phyloP scores from a whole-genome alignment of 2,888 invertebrate genomes.

The Atherix ibis region DNA sequence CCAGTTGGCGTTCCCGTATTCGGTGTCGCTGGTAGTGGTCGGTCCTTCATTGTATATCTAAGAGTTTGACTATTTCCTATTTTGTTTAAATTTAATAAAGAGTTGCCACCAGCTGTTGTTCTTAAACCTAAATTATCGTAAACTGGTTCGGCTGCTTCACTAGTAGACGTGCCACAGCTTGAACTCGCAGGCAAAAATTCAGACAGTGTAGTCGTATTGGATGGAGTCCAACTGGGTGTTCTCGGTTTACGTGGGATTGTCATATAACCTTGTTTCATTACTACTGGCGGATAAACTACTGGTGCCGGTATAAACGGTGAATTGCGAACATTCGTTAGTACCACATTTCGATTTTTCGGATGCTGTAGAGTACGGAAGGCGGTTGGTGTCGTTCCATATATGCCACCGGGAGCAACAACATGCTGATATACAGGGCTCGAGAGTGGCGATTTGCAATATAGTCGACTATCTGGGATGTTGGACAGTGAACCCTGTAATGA shows the following conservation, averaged over 20 bases:
- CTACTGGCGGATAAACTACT: constrained; percentile 43
- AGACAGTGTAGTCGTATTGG: constrained; percentile 37
- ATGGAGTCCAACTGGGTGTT: constrained; percentile 66
- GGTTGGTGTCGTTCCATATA: constrained; percentile 49
- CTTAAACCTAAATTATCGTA: constrained; percentile 75
- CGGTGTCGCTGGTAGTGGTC: constrained; percentile 49
- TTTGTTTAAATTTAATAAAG: constrained; percentile 61
- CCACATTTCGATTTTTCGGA: constrained; percentile 37
- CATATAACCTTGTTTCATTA: constrained; percentile 60
- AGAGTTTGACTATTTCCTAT: constrained; percentile 34
- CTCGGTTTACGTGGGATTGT: constrained; percentile 73
- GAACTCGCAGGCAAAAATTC: constrained; percentile 23
- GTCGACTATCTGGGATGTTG: constrained; percentile 45
- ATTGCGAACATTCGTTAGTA: constrained; percentile 35
- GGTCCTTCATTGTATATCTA: constrained; percentile 43
- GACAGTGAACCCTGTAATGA: constrained; percentile 71
- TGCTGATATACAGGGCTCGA: constrained; percentile 46
- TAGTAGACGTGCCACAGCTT: constrained; percentile 27
- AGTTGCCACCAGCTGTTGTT: constrained; percentile 76
- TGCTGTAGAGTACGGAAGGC: constrained; percentile 68
- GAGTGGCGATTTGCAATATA: constrained; percentile 30
- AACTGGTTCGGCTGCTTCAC: constrained; percentile 42
- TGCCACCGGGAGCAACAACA: constrained; percentile 33
- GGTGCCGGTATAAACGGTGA: constrained; percentile 61
- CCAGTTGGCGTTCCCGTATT: constrained; percentile 19